Evolutionary conservation across 37 sponge, comb jelly and placozoan genomes (phyloP), one percentile per base, ranked within the genome.

Genomic region (Spongia lamella): DNA sequence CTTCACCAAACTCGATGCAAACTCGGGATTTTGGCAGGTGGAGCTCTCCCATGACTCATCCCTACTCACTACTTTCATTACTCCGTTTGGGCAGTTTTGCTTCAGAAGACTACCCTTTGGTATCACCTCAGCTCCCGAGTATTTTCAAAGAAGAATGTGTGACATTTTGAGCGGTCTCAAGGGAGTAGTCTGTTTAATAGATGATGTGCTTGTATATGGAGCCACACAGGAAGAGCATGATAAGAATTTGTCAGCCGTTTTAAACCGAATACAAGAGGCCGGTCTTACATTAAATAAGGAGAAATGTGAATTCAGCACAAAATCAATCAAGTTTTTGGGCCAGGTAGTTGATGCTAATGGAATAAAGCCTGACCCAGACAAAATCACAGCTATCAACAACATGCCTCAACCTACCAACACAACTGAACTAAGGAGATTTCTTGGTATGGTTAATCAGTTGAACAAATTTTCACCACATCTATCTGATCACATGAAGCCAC

Each of bases 11-110:
- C 63, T 75, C 6, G 62, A 75, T 24, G 63, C 6, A 19, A 66
- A 77, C 54, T 77, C n/a, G 66, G 78, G 78, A 15, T 77, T 77
- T 30, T 77, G 78, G 54, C 66, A 77, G 49, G 38, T 77, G 14
- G 25, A 40, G 34, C 67, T 77, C 15, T 77, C 54, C 25, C 29
- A 25, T 21, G 67, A 77, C 24, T 77, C 67, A 51, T 26, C 78
- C 25, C 57, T 56, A 1, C 55, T n/a, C n/a, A n/a, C n/a, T n/a
- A n/a, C n/a, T n/a, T n/a, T n/a, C n/a, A n/a, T n/a, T n/a, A n/a
- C n/a, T n/a, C n/a, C n/a, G n/a, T n/a, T n/a, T n/a, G n/a, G n/a
- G n/a, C n/a, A n/a, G n/a, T n/a, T n/a, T n/a, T n/a, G n/a, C n/a
- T n/a, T n/a, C n/a, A n/a, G n/a, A n/a, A n/a, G n/a, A n/a, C n/a